These are phyloP conservation scores for Telenomus remus DNA, from an alignment of 1,140 invertebrate genomes.

Conservation along the genomic window DNA sequence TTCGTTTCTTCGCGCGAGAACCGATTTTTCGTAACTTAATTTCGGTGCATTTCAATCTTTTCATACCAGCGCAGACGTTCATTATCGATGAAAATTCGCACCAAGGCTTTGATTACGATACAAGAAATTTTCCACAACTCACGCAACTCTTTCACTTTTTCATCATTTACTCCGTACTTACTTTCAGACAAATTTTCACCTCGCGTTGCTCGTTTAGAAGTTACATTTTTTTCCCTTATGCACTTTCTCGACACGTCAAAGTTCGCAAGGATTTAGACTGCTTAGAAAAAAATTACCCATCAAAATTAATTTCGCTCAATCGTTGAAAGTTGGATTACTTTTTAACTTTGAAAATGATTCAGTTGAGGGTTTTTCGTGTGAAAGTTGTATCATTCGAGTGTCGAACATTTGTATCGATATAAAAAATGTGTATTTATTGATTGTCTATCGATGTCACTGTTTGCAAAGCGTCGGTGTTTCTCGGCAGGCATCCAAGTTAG, in stretches of 20 bases:
- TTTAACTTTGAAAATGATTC: too few relatives aligned
- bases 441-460: slow-evolving; percentile 13
- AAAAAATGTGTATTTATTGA: slow-evolving; percentile 8
- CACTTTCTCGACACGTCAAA: too few relatives aligned
- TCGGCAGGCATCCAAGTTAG: slow-evolving; percentile 33
- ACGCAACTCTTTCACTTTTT: slow-evolving; percentile 17
- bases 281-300: too few relatives aligned
- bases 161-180: slow-evolving; percentile 15
- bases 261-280: too few relatives aligned
- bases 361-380: too few relatives aligned
- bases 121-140: slow-evolving; percentile 28
- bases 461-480: slow-evolving; percentile 8
- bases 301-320: too few relatives aligned
- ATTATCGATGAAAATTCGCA: slow-evolving; percentile 44
- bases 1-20: too few relatives aligned
- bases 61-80: slow-evolving; percentile 30
- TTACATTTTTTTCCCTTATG: too few relatives aligned
- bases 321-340: too few relatives aligned
- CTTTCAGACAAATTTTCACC: slow-evolving; percentile 9
- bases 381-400: too few relatives aligned
- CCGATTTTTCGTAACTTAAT: too few relatives aligned
- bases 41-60: too few relatives aligned
- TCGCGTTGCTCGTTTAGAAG: neutral
- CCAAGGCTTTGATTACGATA: slow-evolving; percentile 41
- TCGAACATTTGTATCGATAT: neutral